Evolutionary conservation across 2,888 invertebrate species (phyloP).

Genomic region (Beris morrisii): DNA sequence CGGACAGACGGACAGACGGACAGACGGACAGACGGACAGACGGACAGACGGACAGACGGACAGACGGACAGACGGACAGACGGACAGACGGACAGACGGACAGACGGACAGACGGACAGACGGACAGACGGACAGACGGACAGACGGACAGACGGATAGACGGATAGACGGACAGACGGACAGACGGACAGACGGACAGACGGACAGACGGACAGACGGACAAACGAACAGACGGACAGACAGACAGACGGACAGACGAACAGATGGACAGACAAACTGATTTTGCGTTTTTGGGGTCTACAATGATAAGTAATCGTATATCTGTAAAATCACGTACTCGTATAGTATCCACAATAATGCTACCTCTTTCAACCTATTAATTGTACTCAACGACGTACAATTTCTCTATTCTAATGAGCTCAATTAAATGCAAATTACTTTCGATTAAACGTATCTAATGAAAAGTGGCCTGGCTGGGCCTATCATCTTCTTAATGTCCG

Average conservation of each 20-base stretch:
- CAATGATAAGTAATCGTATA: too few species aligned
- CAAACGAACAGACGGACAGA: too few species aligned
- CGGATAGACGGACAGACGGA: constrained; percentile 24
- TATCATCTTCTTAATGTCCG: neutral
- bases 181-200: constrained; percentile 23
- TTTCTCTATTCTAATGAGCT: constrained; percentile 13
- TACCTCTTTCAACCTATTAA: neutral
- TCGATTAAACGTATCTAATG: constrained; percentile 21
- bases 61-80: constrained; percentile 24
- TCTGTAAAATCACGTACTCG: too few species aligned
- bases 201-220: too few species aligned
- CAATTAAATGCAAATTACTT: constrained; percentile 30
- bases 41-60: constrained; percentile 24
- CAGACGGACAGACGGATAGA: constrained; percentile 24
- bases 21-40: constrained; percentile 24
- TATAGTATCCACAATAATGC: too few species aligned
- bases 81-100: constrained; percentile 24
- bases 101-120: constrained; percentile 24
- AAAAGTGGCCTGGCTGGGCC: constrained; percentile 11
- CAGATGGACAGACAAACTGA: too few species aligned
- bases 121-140: constrained; percentile 24
- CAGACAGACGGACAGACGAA: too few species aligned
- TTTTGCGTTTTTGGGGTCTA: too few species aligned
- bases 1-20: too few species aligned
- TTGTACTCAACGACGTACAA: constrained; percentile 4